phyloP scores from a whole-genome alignment of 1,140 invertebrate genomes.

The Myzus persicae region DNA sequence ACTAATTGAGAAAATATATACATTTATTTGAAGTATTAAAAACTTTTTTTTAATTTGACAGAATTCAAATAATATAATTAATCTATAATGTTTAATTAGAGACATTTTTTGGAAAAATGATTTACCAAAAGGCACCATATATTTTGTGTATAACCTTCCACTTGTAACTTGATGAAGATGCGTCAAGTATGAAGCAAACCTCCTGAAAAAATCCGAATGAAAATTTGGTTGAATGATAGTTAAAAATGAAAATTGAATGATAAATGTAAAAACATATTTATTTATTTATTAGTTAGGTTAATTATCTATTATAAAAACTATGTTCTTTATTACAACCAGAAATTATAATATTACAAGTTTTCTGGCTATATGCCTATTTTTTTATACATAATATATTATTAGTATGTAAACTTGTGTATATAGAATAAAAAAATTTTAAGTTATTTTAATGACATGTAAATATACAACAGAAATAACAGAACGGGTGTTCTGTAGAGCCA shows the following conservation, averaged over 20 bases:
- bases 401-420: not conserved
- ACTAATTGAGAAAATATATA: not conserved
- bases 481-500: not conserved
- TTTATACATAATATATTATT: not conserved
- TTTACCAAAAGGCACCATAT: not conserved
- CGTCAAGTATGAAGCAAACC: conserved; percentile 10
- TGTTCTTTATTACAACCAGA: not conserved
- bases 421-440: not conserved
- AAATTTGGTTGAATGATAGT: not conserved
- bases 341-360: not conserved
- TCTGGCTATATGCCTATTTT: not conserved
- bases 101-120: not conserved
- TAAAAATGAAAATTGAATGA: not conserved
- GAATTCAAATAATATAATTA: too few species aligned
- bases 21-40: not conserved
- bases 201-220: conserved; percentile 52
- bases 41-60: too few species aligned
- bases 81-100: not conserved
- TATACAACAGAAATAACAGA: not conserved
- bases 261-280: not conserved
- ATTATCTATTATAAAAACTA: not conserved
- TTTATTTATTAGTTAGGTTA: not conserved
- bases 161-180: conserved; percentile 32
- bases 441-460: not conserved
- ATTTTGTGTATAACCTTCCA: conserved; percentile 19